Base-by-base conservation (phyloP, 2,888 invertebrate genomes). In the Euplexia lucipara region DNA sequence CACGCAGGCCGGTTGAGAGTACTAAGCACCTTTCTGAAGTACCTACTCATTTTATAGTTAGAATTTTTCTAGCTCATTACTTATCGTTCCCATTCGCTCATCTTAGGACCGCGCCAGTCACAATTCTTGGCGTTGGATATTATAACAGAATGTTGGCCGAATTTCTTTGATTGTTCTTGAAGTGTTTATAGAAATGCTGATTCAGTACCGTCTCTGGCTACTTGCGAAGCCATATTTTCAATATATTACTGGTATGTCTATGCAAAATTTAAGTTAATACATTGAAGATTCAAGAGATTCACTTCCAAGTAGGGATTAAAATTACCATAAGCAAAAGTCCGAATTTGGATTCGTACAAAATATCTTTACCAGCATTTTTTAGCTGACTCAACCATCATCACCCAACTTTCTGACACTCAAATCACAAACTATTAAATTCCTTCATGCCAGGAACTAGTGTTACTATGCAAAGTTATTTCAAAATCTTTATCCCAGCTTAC, bases 391-490 rank as follows among this genome's bases (percentile, higher is more conserved):
- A 32, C 1, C 14, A 32, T 16, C 18, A 41, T 30, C 8, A 49
- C 14, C 37, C 37, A 51, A 3, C 4, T 18, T 20, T 12, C 20
- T 37, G 20, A 4, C 42, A 22, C n/a, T 45, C 35, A 20, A 32
- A 34, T 39, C 42, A 1, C 34, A 49, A 41, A 52, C 34, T 5
- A 26, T 66, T 53, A 68, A 59, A 71, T 51, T 71, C 70, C 70
- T 44, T 14, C 14, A 12, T 45, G 26, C 26, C 26, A 75, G 75
- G 69, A 75, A 59, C 44, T 35, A 45, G 22, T 10, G 6, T 58
- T 53, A 16, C 1, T 12, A n/a, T 49, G 20, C 47, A 52, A 34
- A 20, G 6, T 49, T 67, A 12, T 20, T 10, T 37, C 16, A 8
- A 44, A 39, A 49, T 44, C n/a, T 26, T 44, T n/a, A 30, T 16